phyloP scores from a whole-genome alignment of 2,113 vertebrate species.

The Globicephala melas region DNA sequence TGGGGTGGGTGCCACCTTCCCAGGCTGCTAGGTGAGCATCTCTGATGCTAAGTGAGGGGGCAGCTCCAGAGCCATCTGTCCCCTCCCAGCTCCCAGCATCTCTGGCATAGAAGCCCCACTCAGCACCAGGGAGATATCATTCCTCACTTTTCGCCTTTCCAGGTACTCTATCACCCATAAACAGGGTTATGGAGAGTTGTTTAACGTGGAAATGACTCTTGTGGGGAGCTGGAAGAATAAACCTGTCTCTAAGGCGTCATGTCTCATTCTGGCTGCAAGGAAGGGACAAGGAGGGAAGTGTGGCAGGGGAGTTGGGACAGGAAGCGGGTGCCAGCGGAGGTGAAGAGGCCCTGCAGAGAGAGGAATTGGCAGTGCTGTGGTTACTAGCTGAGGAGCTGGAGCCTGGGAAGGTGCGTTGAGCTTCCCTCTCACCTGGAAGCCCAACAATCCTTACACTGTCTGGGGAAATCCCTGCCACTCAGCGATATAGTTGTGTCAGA shows the following conservation, averaged over 20 bases:
- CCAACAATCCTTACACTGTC: not conserved
- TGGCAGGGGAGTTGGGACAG: not conserved
- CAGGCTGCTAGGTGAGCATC: not conserved
- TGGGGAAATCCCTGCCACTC: not conserved
- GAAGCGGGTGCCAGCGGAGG: not conserved
- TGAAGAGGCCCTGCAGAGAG: not conserved
- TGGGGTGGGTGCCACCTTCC: not conserved
- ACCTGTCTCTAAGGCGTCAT: too few relatives aligned
- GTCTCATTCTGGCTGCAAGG: not conserved
- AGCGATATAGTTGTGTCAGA: not conserved
- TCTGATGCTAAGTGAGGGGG: not conserved
- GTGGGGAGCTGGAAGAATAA: not conserved
- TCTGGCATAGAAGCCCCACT: not conserved
- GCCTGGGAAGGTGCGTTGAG: not conserved
- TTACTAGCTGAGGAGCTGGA: not conserved
- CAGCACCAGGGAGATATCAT: not conserved
- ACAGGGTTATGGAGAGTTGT: not conserved
- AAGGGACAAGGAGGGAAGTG: not conserved
- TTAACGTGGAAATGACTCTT: slow-evolving; percentile 29
- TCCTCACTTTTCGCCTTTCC: not conserved
- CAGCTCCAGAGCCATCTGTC: not conserved
- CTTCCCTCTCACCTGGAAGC: not conserved
- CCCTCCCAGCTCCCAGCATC: not conserved
- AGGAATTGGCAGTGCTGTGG: not conserved
- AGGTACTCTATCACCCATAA: not conserved